Percentiles rank a stretch among this genome's conserved stretches.
Conservation (phyloP, 2,888 invertebrate species). For the Serrognathus titanus region DNA sequence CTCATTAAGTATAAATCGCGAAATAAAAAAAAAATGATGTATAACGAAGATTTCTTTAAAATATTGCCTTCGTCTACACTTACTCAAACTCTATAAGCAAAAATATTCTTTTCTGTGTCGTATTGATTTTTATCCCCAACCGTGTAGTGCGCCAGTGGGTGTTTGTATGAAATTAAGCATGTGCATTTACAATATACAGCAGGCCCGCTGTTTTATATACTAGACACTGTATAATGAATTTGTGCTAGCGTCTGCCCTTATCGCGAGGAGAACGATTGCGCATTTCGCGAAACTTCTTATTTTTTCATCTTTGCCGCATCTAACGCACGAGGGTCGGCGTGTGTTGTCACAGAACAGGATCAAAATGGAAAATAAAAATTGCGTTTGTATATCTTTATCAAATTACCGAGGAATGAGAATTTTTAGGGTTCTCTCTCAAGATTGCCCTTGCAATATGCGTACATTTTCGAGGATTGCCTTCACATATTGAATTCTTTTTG, state of each 20-base stretch:
- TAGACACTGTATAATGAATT: slow-evolving; percentile 51
- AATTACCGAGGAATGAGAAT: slow-evolving; percentile 14
- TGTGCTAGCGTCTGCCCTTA: slow-evolving; percentile 39
- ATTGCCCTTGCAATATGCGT: too few species aligned
- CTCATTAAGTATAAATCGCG: too few species aligned
- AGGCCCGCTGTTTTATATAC: slow-evolving; percentile 47
- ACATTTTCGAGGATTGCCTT: too few species aligned
- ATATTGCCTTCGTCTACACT: slow-evolving; percentile 7
- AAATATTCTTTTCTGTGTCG: slow-evolving; percentile 49
- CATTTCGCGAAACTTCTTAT: slow-evolving; percentile 16
- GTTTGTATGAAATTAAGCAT: slow-evolving; percentile 47
- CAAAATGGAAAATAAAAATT: slow-evolving; percentile 5
- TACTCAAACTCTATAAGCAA: slow-evolving; percentile 47
- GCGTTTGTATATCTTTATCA: slow-evolving; percentile 12
- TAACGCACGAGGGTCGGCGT: background rate
- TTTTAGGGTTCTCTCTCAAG: background rate
- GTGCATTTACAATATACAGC: slow-evolving; percentile 47
- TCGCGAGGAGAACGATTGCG: slow-evolving; percentile 26
- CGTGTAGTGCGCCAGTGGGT: slow-evolving; percentile 43
- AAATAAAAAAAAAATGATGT: too few species aligned
- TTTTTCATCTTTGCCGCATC: slow-evolving; percentile 3
- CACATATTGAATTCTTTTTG: too few species aligned
- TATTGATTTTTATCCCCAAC: slow-evolving; percentile 50
- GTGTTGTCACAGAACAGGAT: background rate
- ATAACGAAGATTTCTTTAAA: too few species aligned